phyloP scores from a whole-genome alignment of 1,140 invertebrate species.

The Zophobas atratus region DNA sequence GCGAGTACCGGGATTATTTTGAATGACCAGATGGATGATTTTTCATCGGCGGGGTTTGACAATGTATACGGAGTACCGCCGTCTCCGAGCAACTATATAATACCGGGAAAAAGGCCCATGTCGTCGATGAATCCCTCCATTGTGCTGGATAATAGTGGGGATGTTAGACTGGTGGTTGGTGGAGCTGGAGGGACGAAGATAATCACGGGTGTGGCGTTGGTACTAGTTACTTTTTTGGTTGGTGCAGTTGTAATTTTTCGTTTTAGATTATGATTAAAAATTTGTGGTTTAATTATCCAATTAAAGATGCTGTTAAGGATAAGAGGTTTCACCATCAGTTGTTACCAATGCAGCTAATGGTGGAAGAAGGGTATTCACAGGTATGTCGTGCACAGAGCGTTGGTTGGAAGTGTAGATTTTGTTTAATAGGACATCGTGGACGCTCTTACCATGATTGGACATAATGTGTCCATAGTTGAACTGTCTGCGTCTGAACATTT shows the following conservation, averaged over 20 bases:
- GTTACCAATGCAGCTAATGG: conserved; percentile 77
- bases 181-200: conserved; percentile 93
- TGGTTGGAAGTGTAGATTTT: background rate
- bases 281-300: conserved; percentile 57
- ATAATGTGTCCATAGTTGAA: background rate
- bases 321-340: conserved; percentile 72
- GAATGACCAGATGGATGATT: conserved; percentile 98
- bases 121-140: conserved; percentile 94
- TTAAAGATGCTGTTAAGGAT: conserved; percentile 57
- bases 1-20: conserved; percentile 88
- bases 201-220: conserved; percentile 83
- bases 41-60: conserved; percentile 85
- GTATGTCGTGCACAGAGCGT: background rate
- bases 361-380: conserved; percentile 68
- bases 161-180: conserved; percentile 82
- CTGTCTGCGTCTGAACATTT: background rate
- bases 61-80: conserved; percentile 86
- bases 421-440: background rate
- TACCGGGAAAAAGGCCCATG: conserved; percentile 85
- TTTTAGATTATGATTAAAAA: conserved; percentile 68
- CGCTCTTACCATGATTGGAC: background rate
- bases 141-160: conserved; percentile 77
- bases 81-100: conserved; percentile 86
- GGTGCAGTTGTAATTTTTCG: background rate
- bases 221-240: conserved; percentile 63